phyloP scores from a whole-genome alignment of 2,888 invertebrate genomes.

The Synanthedon andrenaeformis region DNA sequence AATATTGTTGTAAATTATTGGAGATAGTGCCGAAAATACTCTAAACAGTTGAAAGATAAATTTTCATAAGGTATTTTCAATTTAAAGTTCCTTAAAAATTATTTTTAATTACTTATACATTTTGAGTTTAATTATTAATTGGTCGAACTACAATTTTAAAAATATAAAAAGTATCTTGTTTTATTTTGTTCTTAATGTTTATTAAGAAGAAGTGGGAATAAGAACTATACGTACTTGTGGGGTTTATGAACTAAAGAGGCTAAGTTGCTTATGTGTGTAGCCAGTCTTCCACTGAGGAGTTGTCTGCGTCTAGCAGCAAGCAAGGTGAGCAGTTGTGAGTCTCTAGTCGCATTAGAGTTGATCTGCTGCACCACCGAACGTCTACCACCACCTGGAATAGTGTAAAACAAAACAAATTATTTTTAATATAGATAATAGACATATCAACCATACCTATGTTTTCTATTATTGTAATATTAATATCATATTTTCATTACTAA shows the following conservation, averaged over 20 bases:
- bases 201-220: background rate
- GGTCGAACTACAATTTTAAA: too few species aligned
- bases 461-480: too few species aligned
- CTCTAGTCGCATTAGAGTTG: conserved; percentile 56
- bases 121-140: too few species aligned
- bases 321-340: conserved; percentile 69
- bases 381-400: conserved; percentile 40
- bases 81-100: too few species aligned
- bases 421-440: background rate
- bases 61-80: background rate
- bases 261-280: conserved; percentile 57
- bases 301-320: conserved; percentile 74
- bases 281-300: conserved; percentile 65
- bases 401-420: background rate
- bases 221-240: conserved; percentile 39
- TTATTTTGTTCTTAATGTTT: too few species aligned
- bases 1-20: background rate
- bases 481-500: too few species aligned
- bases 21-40: background rate
- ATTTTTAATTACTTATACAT: too few species aligned
- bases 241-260: conserved; percentile 55
- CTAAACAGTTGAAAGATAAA: background rate
- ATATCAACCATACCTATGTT: too few species aligned
- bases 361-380: conserved; percentile 44
- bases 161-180: too few species aligned